Evolutionary conservation across 2,797 vertebrate genomes (phyloP), one percentile per base, ranked within the genome.

Genomic region (Schizopygopsis malacanthus): DNA sequence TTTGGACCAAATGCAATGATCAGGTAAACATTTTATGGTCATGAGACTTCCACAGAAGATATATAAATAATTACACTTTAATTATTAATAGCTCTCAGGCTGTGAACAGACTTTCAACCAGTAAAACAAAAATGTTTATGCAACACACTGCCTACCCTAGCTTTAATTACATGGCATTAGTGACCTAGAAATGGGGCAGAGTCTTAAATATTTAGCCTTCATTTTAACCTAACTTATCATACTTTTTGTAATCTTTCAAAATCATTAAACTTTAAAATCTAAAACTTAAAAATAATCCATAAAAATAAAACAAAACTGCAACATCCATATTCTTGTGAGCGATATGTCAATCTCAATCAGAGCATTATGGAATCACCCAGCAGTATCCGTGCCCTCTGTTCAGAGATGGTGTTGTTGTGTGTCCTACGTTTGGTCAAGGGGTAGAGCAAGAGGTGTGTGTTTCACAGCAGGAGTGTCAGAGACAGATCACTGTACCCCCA

Each of bases 391-490:
- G 76, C 81, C 87, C 85, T 90, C 85, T 86, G 15, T 37, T 80
- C 59, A 45, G 76, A 33, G 52, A 33, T 43, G 79, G 73, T 73
- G 63, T 79, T 81, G 83, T 70, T 54, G 71, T 79, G 81, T 39
- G 50, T 67, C 25, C 47, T 43, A 50, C 69, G n/a, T 78, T 78
- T 65, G 86, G 88, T 75, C 78, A 72, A 71, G 76, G 54, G 79
- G 45, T 76, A 75, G 79, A 83, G 79, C n/a, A 9, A 78, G 78
- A 81, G 63, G 86, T 84, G 84, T 41, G 41, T 86, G 88, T 83
- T 82, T 83, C 88, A 56, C 86, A 82, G 83, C 83, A 78, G 77
- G 83, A 73, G 22, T 41, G 33, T 56, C 83, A 84, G 71, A 88
- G 45, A 90, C 41, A 77, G 65, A 56, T 75, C 71, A 50, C 65